Percentiles rank a stretch among this genome's conserved stretches.
Conservation (phyloP, 2,888 invertebrate genomes). For the Baccha elongata region DNA sequence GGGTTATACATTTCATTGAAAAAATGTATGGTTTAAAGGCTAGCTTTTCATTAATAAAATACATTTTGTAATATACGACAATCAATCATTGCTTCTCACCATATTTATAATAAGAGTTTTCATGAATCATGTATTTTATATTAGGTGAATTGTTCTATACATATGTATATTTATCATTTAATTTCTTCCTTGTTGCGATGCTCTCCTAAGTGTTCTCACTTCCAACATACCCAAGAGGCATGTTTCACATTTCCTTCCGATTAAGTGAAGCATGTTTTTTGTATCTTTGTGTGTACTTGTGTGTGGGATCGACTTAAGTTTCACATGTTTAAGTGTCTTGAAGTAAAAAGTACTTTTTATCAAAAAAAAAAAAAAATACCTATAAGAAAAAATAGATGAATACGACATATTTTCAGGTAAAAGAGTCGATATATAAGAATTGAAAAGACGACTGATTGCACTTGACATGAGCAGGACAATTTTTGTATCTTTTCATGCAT, state of each 20-base stretch:
- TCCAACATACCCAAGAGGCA: conserved; percentile 15
- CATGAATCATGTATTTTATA: no score
- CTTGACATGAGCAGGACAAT: conserved; percentile 63
- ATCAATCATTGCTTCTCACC: no score
- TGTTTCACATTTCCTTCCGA: conserved; percentile 30
- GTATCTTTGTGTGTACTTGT: conserved; percentile 19
- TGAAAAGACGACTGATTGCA: conserved; percentile 65
- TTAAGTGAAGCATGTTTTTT: conserved; percentile 22
- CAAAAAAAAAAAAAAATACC: conserved; percentile 2
- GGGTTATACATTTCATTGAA: no score
- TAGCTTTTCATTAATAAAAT: no score
- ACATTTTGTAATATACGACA: no score
- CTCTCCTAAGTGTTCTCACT: conserved; percentile 20
- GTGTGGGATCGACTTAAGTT: conserved; percentile 22
- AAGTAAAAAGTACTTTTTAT: conserved; percentile 12
- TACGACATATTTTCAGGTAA: conserved; percentile 48
- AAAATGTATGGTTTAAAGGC: no score
- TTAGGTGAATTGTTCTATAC: no score
- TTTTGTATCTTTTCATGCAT: conserved; percentile 56
- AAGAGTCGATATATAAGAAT: conserved; percentile 13
- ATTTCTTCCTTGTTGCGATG: background rate
- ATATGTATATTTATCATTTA: no score
- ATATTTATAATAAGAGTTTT: no score
- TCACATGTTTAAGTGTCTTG: conserved; percentile 29
- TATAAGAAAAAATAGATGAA: conserved; percentile 28